These are phyloP conservation scores for Stenchaetothrips biformis DNA, from an alignment of 2,888 invertebrate genomes.

Conservation along the genomic window DNA sequence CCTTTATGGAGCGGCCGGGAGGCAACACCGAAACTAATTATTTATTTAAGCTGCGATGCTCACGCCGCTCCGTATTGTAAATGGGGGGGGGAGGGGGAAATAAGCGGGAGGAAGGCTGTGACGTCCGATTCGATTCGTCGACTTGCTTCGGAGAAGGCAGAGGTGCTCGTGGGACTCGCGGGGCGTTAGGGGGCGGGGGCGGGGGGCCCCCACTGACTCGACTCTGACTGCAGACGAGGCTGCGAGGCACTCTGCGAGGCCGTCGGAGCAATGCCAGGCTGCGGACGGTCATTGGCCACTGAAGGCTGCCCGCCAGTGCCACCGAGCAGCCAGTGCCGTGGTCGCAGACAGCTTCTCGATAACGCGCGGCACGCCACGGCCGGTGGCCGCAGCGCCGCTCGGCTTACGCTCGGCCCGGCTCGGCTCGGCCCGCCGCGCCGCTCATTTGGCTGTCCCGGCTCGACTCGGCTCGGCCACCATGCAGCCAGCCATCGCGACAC, in stretches of 20 bases:
- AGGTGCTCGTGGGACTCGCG: background rate
- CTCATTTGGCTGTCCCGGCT: no score
- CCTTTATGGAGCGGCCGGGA: no score
- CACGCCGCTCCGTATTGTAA: background rate
- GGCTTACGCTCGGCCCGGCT: background rate
- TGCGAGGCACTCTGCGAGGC: background rate
- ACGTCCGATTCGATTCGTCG: conserved; percentile 8
- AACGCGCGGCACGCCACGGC: background rate
- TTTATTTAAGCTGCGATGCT: conserved; percentile 1
- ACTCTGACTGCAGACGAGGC: background rate
- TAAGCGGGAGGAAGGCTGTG: background rate
- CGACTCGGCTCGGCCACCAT: no score
- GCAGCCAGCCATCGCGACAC: no score
- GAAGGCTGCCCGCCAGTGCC: background rate
- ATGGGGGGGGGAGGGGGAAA: no score
- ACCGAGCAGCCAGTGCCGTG: background rate
- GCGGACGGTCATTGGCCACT: conserved; percentile 4
- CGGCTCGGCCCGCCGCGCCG: background rate
- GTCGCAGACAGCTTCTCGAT: conserved; percentile 17
- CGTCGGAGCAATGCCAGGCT: background rate
- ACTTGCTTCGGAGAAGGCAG: background rate
- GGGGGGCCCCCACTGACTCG: background rate
- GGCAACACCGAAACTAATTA: background rate
- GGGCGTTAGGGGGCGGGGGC: background rate
- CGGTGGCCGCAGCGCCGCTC: no score